Base-by-base conservation (phyloP, 1,140 invertebrate genomes). In the Calosoma granatense region DNA sequence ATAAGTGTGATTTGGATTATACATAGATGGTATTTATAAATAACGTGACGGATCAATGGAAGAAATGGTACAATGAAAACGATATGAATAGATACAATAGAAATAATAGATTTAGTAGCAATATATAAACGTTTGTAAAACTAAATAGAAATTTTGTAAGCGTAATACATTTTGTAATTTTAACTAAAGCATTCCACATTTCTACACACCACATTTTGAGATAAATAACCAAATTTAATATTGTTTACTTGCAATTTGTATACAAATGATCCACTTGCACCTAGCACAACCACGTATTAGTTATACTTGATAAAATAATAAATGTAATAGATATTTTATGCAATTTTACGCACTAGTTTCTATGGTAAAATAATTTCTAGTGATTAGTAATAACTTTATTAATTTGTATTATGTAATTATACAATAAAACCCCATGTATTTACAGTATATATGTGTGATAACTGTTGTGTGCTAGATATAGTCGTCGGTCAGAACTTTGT, bases 381-480 rank as follows among this genome's bases (percentile, higher is more conserved):
- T n/a, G n/a, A n/a, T n/a, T n/a, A n/a, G n/a, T n/a, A n/a, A n/a
- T n/a, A 47, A 17, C 17, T 47, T 47, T 47, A 47, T 12, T 47
- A 12, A 47, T 47, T 47, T 47, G 41, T 47, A 47, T 47, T 17
- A 53, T 53, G 22, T 53, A 53, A 53, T 22, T 53, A 53, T 53
- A 53, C 22, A 22, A 20, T 53, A 22, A 53, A 51, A 4, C 14
- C 51, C 22, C 51, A 53, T 53, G 23, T 22, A 47, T 47, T 47
- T 47, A 47, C 41, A 47, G 17, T 47, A 47, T 4, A 17, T 53
- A 9, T 36, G 26, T 36, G n/a, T n/a, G n/a, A n/a, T n/a, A n/a
- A n/a, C n/a, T n/a, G n/a, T n/a, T n/a, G n/a, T n/a, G n/a, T n/a
- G n/a, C n/a, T n/a, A n/a, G n/a, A n/a, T n/a, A n/a, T n/a, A n/a